Evolutionary conservation across 2,888 invertebrate genomes (phyloP).

Genomic region (Cremastinae sp.): DNA sequence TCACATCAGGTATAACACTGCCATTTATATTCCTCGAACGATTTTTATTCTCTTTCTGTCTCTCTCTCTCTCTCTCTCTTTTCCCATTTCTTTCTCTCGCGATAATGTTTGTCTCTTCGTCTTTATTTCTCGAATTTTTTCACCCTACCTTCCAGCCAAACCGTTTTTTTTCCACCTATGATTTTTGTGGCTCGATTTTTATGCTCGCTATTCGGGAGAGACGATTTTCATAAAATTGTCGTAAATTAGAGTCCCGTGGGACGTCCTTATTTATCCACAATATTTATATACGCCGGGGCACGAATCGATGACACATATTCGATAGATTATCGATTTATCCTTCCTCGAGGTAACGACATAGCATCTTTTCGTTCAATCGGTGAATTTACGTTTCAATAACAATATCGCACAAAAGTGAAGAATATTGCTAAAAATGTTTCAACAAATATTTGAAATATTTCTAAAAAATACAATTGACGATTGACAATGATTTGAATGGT

Average conservation of each 20-base stretch:
- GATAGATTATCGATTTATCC: constrained; percentile 5
- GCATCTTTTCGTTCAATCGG: too few species aligned
- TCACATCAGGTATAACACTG: constrained; percentile 34
- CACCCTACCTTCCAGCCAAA: background rate
- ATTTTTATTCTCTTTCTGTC: constrained; percentile 11
- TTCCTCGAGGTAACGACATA: too few species aligned
- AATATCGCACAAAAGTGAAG: too few species aligned
- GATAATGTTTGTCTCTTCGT: background rate
- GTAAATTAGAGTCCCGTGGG: constrained; percentile 72
- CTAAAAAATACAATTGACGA: too few species aligned
- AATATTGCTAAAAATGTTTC: too few species aligned
- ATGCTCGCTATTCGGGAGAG: constrained; percentile 26
- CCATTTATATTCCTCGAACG: constrained; percentile 58
- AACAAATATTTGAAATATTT: too few species aligned
- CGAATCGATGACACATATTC: constrained; percentile 53
- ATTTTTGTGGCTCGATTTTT: constrained; percentile 26
- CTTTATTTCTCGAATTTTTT: background rate
- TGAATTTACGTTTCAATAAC: too few species aligned
- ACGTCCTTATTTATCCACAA: constrained; percentile 76
- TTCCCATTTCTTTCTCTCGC: background rate
- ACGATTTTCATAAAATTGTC: constrained; percentile 76
- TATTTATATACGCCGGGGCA: constrained; percentile 77
- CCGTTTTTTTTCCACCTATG: constrained; percentile 6
- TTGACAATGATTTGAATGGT: too few species aligned
- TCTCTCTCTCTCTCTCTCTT: background rate